Base-by-base conservation (phyloP, 2,113 vertebrate species). In the Notechis scutatus region DNA sequence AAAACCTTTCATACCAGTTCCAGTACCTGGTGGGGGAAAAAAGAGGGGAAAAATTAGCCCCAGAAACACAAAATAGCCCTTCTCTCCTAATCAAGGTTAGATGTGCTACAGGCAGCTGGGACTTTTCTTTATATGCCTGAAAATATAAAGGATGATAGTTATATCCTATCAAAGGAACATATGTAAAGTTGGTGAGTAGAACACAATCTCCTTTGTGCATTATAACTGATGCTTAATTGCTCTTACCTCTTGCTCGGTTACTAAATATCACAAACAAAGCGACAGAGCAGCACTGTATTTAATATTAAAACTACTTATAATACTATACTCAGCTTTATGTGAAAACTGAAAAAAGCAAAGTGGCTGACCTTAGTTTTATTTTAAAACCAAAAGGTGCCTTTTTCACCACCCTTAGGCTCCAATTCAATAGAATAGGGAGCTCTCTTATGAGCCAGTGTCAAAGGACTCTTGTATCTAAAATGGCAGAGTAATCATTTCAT, bases 1-100 rank as follows among this genome's bases (percentile, higher is more conserved):
- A 52, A 86, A 45, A 95, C 93, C 90, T 95, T 97, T 99, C 98
- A 99, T 96, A 99, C 98, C 86, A 99, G 98, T 96, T 99, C 99
- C 93, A 99, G 98, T 96, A 99, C 99, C 99, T 99, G 96, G 87
- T 94, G 59, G 59, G 91, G 57, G 95, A 89, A 47, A 74, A 69
- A 94, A 91, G 95, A n/a, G 93, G 90, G 96, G 0, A 94, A 94
- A 23, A 92, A 91, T 95, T 94, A 96, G 92, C 93, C 92, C 0
- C 12, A 90, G 85, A 9, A 93, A 39, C 21, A 91, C 93, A 93
- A 85, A 92, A 91, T 55, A 93, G 2, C 47, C 87, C 55, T 64
- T 90, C 90, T 85, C 92, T 94, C 64, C 23, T 74, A 54, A 9
- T 47, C 90, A n/a, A 54, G 4, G 47, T 14, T 42, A 55, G 21